Percentiles rank a stretch among this genome's conserved stretches.
phyloP scores from a whole-genome alignment of 2,113 vertebrate species.

The Apistogramma diplotaenia region DNA sequence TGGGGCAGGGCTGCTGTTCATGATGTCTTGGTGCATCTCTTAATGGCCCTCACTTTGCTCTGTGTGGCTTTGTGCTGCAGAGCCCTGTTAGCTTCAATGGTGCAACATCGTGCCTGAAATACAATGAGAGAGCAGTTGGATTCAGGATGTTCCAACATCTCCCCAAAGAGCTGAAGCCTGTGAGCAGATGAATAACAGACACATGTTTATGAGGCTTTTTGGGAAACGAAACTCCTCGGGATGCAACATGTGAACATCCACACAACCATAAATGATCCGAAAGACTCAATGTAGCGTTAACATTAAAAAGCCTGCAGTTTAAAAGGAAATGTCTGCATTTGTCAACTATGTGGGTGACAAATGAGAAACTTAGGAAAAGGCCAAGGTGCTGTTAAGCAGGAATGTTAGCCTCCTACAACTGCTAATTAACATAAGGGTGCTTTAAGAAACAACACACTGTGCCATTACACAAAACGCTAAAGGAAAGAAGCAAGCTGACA shows the following conservation, averaged over 20 bases:
- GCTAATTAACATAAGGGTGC: neutral
- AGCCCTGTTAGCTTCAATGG: conserved; percentile 23
- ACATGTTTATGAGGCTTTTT: neutral
- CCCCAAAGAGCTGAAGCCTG: conserved; percentile 6
- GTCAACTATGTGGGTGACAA: neutral
- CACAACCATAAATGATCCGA: neutral
- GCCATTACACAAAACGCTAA: neutral
- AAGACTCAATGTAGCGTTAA: neutral
- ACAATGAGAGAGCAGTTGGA: conserved; percentile 4
- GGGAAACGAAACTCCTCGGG: conserved; percentile 1
- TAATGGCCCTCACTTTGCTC: conserved; percentile 16
- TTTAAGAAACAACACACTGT: neutral
- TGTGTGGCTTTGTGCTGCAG: neutral
- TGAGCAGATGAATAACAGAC: neutral
- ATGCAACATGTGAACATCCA: neutral
- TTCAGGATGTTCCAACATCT: neutral
- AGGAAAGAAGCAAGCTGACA: too few species aligned
- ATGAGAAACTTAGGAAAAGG: neutral
- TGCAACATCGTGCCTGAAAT: conserved; percentile 2
- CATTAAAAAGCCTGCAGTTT: neutral
- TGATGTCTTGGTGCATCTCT: conserved; percentile 36
- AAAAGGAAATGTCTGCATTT: neutral
- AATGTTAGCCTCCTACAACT: neutral
- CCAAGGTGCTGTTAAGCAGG: neutral
- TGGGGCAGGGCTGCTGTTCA: neutral